Base-by-base conservation (phyloP, 2,113 vertebrate genomes). In the Dromaius novaehollandiae region DNA sequence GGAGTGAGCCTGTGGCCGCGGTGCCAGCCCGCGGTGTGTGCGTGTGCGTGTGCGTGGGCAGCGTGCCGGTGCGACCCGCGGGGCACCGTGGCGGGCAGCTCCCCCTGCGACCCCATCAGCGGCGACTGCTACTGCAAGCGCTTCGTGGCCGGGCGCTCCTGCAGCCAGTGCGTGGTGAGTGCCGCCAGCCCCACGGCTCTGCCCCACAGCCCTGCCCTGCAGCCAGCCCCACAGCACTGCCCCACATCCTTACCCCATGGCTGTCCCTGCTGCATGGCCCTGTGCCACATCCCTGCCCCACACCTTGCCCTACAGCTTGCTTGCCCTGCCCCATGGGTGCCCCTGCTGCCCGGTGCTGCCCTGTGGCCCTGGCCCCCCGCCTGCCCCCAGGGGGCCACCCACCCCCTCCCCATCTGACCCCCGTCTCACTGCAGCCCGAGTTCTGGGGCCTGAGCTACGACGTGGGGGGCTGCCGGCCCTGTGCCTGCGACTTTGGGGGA, bases 381-480 rank as follows among this genome's bases (percentile, higher is more conserved):
- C 12, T 88, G 58, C 71, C 38, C 53, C 63, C 82, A 2, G 3
- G 15, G 13, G 14, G 44, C 18, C 46, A 17, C 46, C 46, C 18
- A 18, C 46, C 26, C 51, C 51, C 51, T 24, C 12, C 51, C 51
- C 53, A 55, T 25, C 53, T 26, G 25, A 6, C 7, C 32, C 9
- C 53, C 5, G 4, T 96, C 24, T 96, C 69, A 2, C 85, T 97
- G 40, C 61, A 99, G 99, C 97, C 98, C 0, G 98, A 99, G 95
- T 99, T 98, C 97, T 99, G 99, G 99, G 98, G 98, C 56, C 98
- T 99, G 88, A 99, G 98, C 93, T 97, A 98, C 13, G 98, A 99
- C 53, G 14, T 98, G 70, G 96, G 96, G 5, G 99, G 99, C 86
- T 99, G 99, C 97, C 96, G 98, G 87, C 92, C 98, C 24, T 99